phyloP scores from a whole-genome alignment of 2,113 vertebrate species.

The Catagonus wagneri region DNA sequence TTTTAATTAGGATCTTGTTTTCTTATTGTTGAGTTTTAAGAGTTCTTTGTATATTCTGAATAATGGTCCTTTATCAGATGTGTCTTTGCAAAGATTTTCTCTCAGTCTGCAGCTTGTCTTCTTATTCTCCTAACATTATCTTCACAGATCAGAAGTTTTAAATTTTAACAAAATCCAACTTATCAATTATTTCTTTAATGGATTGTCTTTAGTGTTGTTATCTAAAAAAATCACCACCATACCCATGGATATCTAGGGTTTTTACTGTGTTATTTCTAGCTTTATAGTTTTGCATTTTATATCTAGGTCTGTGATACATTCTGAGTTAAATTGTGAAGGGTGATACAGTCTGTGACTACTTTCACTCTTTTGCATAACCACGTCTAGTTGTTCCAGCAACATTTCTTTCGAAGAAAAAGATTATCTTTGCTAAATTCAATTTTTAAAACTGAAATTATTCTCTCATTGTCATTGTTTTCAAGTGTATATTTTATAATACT shows the following conservation, averaged over 20 bases:
- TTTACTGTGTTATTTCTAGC: not conserved
- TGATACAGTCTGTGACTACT: not conserved
- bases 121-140: not conserved
- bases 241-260: not conserved
- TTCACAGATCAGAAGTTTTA: not conserved
- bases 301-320: not conserved
- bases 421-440: not conserved
- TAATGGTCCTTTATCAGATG: not conserved
- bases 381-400: not conserved
- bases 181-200: not conserved
- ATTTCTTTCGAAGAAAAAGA: not conserved
- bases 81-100: not conserved
- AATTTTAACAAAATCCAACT: not conserved
- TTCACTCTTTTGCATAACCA: not conserved
- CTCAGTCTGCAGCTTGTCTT: not conserved
- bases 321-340: not conserved
- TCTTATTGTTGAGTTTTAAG: not conserved
- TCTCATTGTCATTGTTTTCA: not conserved
- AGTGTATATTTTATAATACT: not conserved
- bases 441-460: conserved; percentile 7
- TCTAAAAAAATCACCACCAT: not conserved
- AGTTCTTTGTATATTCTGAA: not conserved
- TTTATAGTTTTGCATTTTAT: not conserved
- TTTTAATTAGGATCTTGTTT: conserved; percentile 6
- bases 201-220: not conserved